Base-by-base conservation (phyloP, 2,113 vertebrate species). In the Poecilia latipinna region DNA sequence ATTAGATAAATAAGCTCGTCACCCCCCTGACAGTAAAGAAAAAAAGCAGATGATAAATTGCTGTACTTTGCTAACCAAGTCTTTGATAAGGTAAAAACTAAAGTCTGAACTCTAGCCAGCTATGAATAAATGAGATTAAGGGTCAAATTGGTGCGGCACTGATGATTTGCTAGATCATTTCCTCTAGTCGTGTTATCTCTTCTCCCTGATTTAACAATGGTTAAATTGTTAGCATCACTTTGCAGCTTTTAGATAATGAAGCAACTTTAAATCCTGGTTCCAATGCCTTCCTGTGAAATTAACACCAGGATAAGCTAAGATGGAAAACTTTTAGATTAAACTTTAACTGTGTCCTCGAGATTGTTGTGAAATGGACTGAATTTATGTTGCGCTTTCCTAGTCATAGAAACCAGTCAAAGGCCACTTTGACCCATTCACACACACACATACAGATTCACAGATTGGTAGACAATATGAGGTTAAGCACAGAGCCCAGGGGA, bases 201-300 rank as follows among this genome's bases (percentile, higher is more conserved):
- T 77, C 70, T 72, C 66, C 72, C 82, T 71, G 64, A 83, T 76
- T 31, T 22, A 77, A 87, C 79, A 82, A 77, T 75, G 80, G 8
- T 78, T 71, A 29, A 29, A 68, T 84, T 19, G 32, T 28, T 28
- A 32, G 72, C 87, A 74, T 78, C 85, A 79, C 61, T 84, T 66
- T 77, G 76, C 72, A 78, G 75, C 72, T 75, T 83, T 77, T 68
- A 54, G 72, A 82, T 83, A 84, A 80, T 83, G 66, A 72, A 86
- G 71, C 65, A 82, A 75, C 78, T 48, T 48, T 48, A 48, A 48
- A 48, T 15, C 13, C 44, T 48, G 44, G 15, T 48, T 48, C 44
- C 70, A 39, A 65, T 71, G 75, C 81, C 79, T 85, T 57, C 69
- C 83, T 66, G 44, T 73, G 76, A 84, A 84, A 82, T 86, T 62